Percentiles rank a stretch among this genome's conserved stretches.
phyloP scores from a whole-genome alignment of 1,140 invertebrate genomes.

The Lordiphosa clarofinis region DNA sequence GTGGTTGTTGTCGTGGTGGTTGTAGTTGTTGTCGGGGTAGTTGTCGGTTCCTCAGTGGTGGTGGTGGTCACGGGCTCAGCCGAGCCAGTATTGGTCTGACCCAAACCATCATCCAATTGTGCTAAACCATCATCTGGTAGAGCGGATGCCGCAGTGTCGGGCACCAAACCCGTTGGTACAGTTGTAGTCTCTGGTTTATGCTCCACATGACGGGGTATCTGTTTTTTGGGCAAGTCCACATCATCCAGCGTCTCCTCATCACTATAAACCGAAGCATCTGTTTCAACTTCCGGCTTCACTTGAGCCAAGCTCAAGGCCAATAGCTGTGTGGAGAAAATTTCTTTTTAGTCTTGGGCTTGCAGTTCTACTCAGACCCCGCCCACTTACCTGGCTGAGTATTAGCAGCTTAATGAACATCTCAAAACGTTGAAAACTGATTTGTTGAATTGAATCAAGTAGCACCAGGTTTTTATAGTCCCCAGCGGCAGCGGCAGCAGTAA shows the following conservation, averaged over 20 bases:
- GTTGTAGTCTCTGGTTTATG: conserved; percentile 31
- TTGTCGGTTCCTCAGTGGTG: conserved; percentile 18
- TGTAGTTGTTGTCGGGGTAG: conserved; percentile 27
- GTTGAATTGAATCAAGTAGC: conserved; percentile 2
- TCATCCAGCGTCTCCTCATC: conserved; percentile 39
- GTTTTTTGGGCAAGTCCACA: conserved; percentile 1
- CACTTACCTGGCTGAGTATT: conserved; percentile 44
- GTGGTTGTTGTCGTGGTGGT: conserved; percentile 34
- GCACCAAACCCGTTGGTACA: conserved; percentile 5
- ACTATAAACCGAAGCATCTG: conserved; percentile 27
- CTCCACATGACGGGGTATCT: conserved; percentile 3
- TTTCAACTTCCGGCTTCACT: conserved; percentile 14
- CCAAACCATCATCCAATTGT: conserved; percentile 28
- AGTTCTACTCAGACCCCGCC: neutral
- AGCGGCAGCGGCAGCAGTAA: neutral
- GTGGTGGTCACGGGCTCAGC: conserved; percentile 34
- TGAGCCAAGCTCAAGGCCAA: conserved; percentile 30
- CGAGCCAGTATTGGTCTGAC: neutral
- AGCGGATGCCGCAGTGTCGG: conserved; percentile 9
- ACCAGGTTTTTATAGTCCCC: conserved; percentile 45
- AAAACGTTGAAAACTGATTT: conserved; percentile 12
- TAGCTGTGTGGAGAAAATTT: conserved; percentile 12
- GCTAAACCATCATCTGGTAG: conserved; percentile 20
- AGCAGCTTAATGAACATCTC: conserved; percentile 49
- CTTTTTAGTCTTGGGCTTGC: neutral